Evolutionary conservation across 2,888 invertebrate species (phyloP), one percentile per base, ranked within the genome.

Genomic region (Nezara viridula): DNA sequence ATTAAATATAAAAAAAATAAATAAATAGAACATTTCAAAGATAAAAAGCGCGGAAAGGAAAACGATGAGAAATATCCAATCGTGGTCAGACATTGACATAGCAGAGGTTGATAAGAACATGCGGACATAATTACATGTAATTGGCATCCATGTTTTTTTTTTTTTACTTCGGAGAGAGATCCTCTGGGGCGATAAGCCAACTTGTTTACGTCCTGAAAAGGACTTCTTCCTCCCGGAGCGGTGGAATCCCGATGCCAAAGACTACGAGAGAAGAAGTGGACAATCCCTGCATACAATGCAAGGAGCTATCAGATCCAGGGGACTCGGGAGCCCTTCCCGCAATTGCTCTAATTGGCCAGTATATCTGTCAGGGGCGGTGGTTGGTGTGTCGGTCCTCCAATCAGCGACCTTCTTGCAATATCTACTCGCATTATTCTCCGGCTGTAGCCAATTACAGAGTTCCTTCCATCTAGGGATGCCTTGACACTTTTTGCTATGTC

Each of bases 281-380:
- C 66, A 73, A 73, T 73, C 32, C 37, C 66, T 73, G 66, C 66
- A 73, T 73, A 73, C 66, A 73, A 73, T 73, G 66, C 81, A 16
- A 44, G 6, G 44, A 5, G 27, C 44, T 60, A 60, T 88, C 60
- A 32, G 66, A 47, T 88, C n/a, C 27, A 6, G 21, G 24, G n/a
- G 27, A 6, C 7, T 37, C 52, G 1, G 32, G 27, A 24, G 9
- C 3, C 24, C 50, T n/a, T n/a, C n/a, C n/a, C n/a, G 24, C 50
- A 40, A 44, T 60, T 60, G 32, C 37, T 60, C 88, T 55, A 49
- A 60, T 85, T 85, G 81, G 81, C 44, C 81, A 44, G 81, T 81
- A 81, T 81, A 47, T 81, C 81, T 81, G 81, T 81, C 81, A 81
- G 81, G 19, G 44, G 44, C 77, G 44, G 77, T 77, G 32, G 73